Evolutionary conservation across 1,140 invertebrate genomes (phyloP), one percentile per base, ranked within the genome.

Genomic region (Phenacoccus solenopsis): DNA sequence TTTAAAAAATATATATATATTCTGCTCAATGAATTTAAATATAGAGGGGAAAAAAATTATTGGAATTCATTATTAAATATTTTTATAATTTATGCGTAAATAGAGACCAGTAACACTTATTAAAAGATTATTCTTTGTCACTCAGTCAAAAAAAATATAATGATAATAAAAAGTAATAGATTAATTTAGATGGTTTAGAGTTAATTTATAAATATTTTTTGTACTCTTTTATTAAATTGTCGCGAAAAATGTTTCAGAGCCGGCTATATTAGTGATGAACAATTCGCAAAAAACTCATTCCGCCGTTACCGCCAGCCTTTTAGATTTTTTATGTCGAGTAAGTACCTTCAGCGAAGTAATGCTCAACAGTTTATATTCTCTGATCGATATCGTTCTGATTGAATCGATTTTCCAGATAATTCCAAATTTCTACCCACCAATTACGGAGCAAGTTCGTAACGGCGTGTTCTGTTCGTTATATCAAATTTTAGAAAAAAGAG

Each of bases 221-320:
- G 28, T 28, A 10, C 9, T 68, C 2, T 28, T 25, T 68, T 22
- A 68, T 68, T 68, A 28, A 70, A 10, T 74, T 68, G n/a, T 72
- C 28, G 59, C 69, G 67, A 61, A 57, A 69, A 71, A 72, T 57
- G 61, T 78, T 79, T 59, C 76, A 84, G 96, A 98, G 80, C 96
- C 96, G n/a, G 95, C 93, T 10, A 97, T 98, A 77, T 83, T 98
- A 70, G 94, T 98, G 0, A 98, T 98, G 94, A 92, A 94, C 78
- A 91, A 98, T 83, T 97, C 94, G 35, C 93, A 98, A 84, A 86
- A 92, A 77, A 93, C 92, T 75, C 95, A 98, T 84, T 93, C 95
- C 56, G 90, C 90, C 49, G 94, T 98, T 71, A 97, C 94, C 74
- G 93, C 92, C 64, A 96, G 93, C 12, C 82, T 98, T 67, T 80